Evolutionary conservation across 2,113 vertebrate species (phyloP).

Genomic region (Mustela nigripes): DNA sequence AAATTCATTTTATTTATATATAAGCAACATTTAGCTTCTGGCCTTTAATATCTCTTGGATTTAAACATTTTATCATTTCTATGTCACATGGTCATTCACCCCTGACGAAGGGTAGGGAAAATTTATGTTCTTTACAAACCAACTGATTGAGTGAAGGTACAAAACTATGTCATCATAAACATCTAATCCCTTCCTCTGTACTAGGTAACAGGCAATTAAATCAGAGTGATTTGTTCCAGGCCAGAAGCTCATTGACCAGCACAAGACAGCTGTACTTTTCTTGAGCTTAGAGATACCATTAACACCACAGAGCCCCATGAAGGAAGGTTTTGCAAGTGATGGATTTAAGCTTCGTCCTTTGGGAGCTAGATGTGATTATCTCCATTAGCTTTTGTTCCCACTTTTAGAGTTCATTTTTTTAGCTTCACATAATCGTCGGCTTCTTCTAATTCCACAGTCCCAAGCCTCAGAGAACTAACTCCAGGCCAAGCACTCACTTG

Average conservation of each 20-base stretch:
- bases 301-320: neutral
- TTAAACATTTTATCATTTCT: constrained; percentile 36
- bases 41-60: constrained; percentile 46
- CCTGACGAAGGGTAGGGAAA: constrained; percentile 21
- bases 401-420: constrained; percentile 57
- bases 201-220: constrained; percentile 68
- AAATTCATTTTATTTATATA: constrained; percentile 5
- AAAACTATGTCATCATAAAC: constrained; percentile 53
- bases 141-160: constrained; percentile 33
- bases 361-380: neutral
- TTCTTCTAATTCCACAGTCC: constrained; percentile 52
- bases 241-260: constrained; percentile 46
- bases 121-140: constrained; percentile 38
- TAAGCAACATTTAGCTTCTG: constrained; percentile 15
- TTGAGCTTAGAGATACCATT: constrained; percentile 37
- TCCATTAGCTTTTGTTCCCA: constrained; percentile 43
- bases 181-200: constrained; percentile 50
- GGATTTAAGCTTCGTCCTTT: constrained; percentile 49
- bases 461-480: neutral
- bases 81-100: constrained; percentile 29
- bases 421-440: constrained; percentile 44
- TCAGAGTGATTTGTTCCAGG: constrained; percentile 58
- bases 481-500: neutral
- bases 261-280: neutral
- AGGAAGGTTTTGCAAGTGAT: constrained; percentile 47